A percentile compares a stretch with the other conserved stretches of the same genome.
These are phyloP conservation scores for Triops cancriformis DNA, from an alignment of 1,140 invertebrate species.

Conservation along the genomic window DNA sequence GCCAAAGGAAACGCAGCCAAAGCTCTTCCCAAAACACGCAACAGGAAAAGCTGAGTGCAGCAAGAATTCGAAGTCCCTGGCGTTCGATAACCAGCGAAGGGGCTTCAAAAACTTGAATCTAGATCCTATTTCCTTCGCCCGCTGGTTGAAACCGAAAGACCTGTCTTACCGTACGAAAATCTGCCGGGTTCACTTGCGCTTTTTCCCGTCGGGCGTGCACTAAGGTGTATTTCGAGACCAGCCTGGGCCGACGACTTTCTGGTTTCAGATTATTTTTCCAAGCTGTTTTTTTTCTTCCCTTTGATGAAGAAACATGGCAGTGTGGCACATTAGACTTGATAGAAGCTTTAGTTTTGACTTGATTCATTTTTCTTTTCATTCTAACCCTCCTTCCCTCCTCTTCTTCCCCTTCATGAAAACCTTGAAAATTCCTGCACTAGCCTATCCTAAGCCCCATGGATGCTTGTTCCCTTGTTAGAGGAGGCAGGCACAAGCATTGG, in stretches of 20 bases:
- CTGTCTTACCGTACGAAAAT: neutral
- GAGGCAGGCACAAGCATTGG: neutral
- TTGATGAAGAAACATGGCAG: neutral
- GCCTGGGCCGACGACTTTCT: neutral
- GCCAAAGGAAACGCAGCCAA: neutral
- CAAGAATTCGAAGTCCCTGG: neutral
- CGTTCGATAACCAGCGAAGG: neutral
- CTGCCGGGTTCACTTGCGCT: neutral
- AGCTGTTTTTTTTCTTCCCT: neutral
- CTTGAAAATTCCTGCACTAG: neutral
- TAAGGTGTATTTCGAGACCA: neutral
- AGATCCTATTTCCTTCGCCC: neutral
- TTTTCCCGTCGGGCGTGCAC: neutral
- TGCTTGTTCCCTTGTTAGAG: neutral
- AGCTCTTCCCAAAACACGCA: neutral
- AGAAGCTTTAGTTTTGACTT: neutral
- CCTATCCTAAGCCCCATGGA: neutral
- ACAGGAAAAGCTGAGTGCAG: neutral
- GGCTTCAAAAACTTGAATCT: neutral
- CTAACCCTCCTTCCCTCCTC: neutral
- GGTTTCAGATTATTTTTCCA: neutral
- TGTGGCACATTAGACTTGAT: neutral
- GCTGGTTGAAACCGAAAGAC: neutral
- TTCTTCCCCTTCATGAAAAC: neutral
- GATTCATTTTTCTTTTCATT: neutral